Conservation (phyloP, 2,113 vertebrate genomes). For the Pomatorhinus ruficollis region DNA sequence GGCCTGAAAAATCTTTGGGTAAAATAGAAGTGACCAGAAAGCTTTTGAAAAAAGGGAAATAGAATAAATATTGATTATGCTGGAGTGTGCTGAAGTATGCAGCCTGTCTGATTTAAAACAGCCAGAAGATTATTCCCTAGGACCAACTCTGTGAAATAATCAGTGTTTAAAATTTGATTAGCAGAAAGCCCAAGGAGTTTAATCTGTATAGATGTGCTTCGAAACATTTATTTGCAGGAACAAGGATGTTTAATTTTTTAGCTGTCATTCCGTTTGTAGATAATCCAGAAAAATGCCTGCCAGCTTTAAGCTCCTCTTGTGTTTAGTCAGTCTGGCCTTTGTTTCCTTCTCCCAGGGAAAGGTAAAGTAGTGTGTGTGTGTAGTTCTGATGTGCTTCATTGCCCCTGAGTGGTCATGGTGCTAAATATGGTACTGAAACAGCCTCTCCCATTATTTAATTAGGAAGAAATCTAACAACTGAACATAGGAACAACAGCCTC, state of each 20-base stretch:
- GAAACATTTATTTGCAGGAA: not conserved
- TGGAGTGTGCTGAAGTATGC: not conserved
- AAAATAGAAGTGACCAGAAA: not conserved
- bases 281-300: not conserved
- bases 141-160: not conserved
- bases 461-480: not conserved
- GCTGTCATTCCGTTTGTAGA: not conserved
- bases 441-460: conserved; percentile 40
- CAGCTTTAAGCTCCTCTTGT: not conserved
- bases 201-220: not conserved
- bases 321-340: not conserved
- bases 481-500: not conserved
- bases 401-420: not conserved
- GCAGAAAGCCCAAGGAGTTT: not conserved
- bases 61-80: not conserved
- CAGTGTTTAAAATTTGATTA: conserved; percentile 5
- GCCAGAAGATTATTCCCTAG: not conserved
- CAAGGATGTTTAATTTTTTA: conserved; percentile 38
- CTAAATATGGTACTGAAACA: not conserved
- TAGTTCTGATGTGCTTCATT: not conserved
- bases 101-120: not conserved
- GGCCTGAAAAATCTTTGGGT: not conserved
- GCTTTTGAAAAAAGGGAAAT: not conserved
- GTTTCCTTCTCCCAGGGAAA: not conserved
- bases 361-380: not conserved